Evolutionary conservation across 2,797 vertebrate genomes (phyloP).

Genomic region (Loris lydekkerianus): DNA sequence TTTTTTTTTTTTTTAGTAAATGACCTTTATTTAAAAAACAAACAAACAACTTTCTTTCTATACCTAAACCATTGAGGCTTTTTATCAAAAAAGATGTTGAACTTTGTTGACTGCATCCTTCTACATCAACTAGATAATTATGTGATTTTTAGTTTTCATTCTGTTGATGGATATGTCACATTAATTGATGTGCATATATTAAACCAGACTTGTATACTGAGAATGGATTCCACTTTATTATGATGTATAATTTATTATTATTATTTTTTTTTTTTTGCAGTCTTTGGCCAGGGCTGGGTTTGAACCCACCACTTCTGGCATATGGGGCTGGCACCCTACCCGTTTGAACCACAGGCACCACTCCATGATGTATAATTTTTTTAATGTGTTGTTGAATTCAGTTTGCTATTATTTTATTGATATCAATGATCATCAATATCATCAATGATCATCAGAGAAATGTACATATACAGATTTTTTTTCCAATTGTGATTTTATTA

Average conservation of each 20-base stretch:
- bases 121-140: not conserved
- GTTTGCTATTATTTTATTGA: slow-evolving; percentile 30
- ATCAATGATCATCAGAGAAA: not conserved
- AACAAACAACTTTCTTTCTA: not conserved
- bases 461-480: not conserved
- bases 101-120: not conserved
- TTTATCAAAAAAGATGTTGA: not conserved
- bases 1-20: not conserved
- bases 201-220: not conserved
- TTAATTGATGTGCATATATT: not conserved
- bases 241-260: not conserved
- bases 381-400: not conserved
- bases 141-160: slow-evolving; percentile 5
- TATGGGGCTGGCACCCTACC: too few relatives aligned
- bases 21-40: not conserved
- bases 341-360: too few relatives aligned
- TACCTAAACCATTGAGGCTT: not conserved
- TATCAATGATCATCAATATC: not conserved
- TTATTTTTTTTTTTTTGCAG: too few relatives aligned
- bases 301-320: too few relatives aligned
- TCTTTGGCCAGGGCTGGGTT: too few relatives aligned
- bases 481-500: not conserved
- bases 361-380: not conserved
- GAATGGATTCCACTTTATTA: not conserved
- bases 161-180: not conserved